A percentile compares a stretch with the other conserved stretches of the same genome.
phyloP scores from a whole-genome alignment of 2,888 invertebrate species.

The Acronicta alni region DNA sequence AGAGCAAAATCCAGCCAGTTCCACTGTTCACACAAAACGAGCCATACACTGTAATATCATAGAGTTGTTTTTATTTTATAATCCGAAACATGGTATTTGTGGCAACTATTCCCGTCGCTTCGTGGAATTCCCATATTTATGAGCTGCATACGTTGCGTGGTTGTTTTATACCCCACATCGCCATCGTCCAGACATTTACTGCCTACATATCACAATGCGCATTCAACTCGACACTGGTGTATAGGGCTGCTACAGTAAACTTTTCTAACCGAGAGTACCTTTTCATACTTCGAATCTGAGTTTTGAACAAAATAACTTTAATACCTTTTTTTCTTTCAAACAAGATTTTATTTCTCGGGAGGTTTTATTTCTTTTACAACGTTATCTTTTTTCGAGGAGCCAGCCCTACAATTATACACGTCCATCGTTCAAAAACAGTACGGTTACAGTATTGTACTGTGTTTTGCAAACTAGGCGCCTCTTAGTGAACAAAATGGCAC shows the following conservation, averaged over 20 bases:
- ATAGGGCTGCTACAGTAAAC: not conserved
- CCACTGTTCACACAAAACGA: not conserved
- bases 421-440: no score
- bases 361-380: no score
- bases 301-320: no score
- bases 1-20: not conserved
- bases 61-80: slow-evolving; percentile 19
- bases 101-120: slow-evolving; percentile 54
- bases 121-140: slow-evolving; percentile 54
- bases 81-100: slow-evolving; percentile 34
- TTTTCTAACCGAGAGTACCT: not conserved
- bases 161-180: slow-evolving; percentile 30
- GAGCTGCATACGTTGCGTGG: slow-evolving; percentile 37
- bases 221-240: slow-evolving; percentile 3
- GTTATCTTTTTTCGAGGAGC: not conserved
- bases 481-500: slow-evolving; percentile 17
- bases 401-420: not conserved
- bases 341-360: no score
- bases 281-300: no score
- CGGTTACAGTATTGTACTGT: not conserved
- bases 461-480: not conserved
- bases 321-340: no score
- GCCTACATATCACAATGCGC: slow-evolving; percentile 26
- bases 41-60: not conserved
- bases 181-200: slow-evolving; percentile 32